Evolutionary conservation across 2,797 vertebrate genomes (phyloP).

Genomic region (Bradypodion ventrale): DNA sequence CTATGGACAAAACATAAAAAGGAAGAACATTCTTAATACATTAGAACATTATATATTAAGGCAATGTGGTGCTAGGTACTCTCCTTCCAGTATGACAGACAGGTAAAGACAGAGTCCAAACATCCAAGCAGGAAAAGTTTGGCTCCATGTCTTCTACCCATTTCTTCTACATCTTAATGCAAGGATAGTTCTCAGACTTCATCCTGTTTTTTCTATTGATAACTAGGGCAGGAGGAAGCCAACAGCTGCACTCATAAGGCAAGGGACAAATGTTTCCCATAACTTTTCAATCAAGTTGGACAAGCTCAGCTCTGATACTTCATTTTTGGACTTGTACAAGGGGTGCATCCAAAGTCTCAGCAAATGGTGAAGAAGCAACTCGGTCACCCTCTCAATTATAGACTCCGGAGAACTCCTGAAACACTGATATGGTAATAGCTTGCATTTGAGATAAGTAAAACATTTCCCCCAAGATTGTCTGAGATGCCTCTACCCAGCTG

Average conservation of each 20-base stretch:
- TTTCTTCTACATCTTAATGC: background rate
- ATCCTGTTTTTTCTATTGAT: background rate
- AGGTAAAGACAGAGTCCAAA: background rate
- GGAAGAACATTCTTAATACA: constrained; percentile 21
- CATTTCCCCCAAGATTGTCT: too few relatives aligned
- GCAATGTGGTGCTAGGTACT: background rate
- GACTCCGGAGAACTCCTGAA: background rate
- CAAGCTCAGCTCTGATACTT: background rate
- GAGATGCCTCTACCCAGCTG: background rate
- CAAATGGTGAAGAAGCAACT: background rate
- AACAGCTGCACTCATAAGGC: background rate
- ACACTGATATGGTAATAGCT: background rate
- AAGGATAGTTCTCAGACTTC: background rate
- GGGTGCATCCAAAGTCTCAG: background rate
- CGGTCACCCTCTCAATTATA: background rate
- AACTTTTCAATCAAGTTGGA: background rate
- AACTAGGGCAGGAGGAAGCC: background rate
- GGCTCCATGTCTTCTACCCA: background rate
- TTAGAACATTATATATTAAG: constrained; percentile 3
- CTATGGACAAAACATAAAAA: constrained; percentile 74
- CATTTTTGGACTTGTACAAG: background rate
- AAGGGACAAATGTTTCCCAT: background rate
- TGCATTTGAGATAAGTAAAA: background rate
- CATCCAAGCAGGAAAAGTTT: background rate
- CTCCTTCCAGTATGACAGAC: too few relatives aligned